These are phyloP conservation scores for Dasysyrphus tricinctus DNA, from an alignment of 2,888 invertebrate species.

Conservation along the genomic window DNA sequence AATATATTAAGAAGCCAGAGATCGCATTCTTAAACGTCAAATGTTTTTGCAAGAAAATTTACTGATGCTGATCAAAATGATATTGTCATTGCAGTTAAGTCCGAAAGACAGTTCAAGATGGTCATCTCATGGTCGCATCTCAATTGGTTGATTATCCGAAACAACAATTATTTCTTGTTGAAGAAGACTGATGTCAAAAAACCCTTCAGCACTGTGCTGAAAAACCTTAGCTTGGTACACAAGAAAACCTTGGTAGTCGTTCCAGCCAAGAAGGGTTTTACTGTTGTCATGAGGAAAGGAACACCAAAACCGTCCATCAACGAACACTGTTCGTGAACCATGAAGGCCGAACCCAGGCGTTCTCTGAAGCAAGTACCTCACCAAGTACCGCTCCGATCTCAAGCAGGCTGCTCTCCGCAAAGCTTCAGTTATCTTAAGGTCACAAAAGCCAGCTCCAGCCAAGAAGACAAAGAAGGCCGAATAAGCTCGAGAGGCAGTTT, in stretches of 20 bases:
- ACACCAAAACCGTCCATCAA: constrained; percentile 90
- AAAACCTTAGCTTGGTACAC: constrained; percentile 97
- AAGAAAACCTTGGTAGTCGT: constrained; percentile 94
- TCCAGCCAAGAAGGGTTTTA: constrained; percentile 96
- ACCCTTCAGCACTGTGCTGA: constrained; percentile 86
- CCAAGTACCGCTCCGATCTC: constrained; percentile 94
- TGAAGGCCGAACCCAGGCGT: constrained; percentile 95
- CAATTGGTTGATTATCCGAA: constrained; percentile 84
- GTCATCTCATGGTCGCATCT: constrained; percentile 82
- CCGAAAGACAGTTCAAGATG: constrained; percentile 81
- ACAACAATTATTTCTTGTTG: constrained; percentile 83
- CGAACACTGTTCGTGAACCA: constrained; percentile 89
- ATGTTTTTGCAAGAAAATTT: too few species aligned
- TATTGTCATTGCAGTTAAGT: too few species aligned
- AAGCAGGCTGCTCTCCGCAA: constrained; percentile 94
- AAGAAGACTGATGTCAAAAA: constrained; percentile 83
- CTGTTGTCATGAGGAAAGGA: constrained; percentile 93
- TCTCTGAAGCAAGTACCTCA: constrained; percentile 92
- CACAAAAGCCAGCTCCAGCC: constrained; percentile 93
- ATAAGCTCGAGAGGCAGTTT: constrained; percentile 84
- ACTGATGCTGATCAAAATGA: too few species aligned
- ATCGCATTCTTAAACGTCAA: too few species aligned
- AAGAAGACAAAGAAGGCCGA: constrained; percentile 94
- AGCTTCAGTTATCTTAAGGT: constrained; percentile 95
- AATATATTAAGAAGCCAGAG: too few species aligned